A percentile compares a stretch with the other conserved stretches of the same genome.
Evolutionary conservation across 2,797 vertebrate species (phyloP).

Genomic region (Adrianichthys oophorus): DNA sequence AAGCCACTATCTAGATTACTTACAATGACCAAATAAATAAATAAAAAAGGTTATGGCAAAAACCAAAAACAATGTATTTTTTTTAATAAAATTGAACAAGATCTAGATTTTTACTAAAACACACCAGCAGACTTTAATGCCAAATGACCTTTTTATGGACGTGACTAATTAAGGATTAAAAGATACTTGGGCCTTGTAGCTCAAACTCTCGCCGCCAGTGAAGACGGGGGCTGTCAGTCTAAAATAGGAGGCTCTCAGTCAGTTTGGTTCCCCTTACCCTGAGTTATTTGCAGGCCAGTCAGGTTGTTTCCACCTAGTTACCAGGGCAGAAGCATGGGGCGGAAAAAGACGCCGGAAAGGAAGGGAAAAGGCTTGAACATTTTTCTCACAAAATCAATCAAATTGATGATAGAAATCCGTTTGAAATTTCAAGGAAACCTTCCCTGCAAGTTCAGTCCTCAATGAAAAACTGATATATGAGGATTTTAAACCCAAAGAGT

Average conservation of each 20-base stretch:
- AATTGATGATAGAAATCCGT: too few species aligned
- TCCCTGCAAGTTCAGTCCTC: too few species aligned
- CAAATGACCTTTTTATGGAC: conserved; percentile 5
- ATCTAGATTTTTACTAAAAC: neutral
- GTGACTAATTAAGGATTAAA: neutral
- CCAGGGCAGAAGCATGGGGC: conserved; percentile 4
- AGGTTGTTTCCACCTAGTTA: conserved; percentile 9
- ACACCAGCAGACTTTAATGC: neutral
- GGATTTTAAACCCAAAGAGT: too few species aligned
- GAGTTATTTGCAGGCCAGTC: conserved; percentile 29
- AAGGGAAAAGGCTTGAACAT: conserved; percentile 4
- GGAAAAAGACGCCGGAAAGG: conserved; percentile 12
- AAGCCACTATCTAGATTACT: too few species aligned
- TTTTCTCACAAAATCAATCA: neutral
- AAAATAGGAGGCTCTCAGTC: conserved; percentile 23
- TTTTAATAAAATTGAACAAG: neutral
- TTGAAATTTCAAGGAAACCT: too few species aligned
- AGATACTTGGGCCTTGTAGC: neutral
- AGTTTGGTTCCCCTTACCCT: conserved; percentile 11
- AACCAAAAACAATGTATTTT: too few species aligned
- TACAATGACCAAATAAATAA: too few species aligned
- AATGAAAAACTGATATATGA: too few species aligned
- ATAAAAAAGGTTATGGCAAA: too few species aligned
- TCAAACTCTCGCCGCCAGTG: conserved; percentile 3
- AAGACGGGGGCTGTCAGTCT: conserved; percentile 12